Conservation (phyloP, 1,140 invertebrate species). For the Orussus abietinus region DNA sequence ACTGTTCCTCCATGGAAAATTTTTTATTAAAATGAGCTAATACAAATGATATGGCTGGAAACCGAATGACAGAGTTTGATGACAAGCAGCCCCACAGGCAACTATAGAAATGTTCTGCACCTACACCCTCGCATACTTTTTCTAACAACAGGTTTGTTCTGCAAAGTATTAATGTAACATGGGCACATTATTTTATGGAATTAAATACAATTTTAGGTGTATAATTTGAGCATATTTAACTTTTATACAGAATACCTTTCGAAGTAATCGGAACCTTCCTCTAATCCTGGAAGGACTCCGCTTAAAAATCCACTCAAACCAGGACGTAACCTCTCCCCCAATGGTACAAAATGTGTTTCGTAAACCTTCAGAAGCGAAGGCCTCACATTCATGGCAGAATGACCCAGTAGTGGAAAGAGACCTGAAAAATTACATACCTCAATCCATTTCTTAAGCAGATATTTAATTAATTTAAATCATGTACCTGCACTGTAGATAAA, state of each 20-base stretch:
- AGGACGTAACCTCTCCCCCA: conserved; percentile 76
- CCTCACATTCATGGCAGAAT: conserved; percentile 89
- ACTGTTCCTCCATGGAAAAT: conserved; percentile 77
- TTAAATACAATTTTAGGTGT: conserved; percentile 9
- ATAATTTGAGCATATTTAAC: conserved; percentile 6
- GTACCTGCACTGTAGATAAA: conserved; percentile 81
- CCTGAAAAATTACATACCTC: conserved; percentile 54
- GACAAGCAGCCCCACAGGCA: conserved; percentile 86
- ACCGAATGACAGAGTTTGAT: conserved; percentile 76
- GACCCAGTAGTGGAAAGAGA: conserved; percentile 82
- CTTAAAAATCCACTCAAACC: conserved; percentile 84
- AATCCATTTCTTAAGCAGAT: conserved; percentile 8
- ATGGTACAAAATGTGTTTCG: conserved; percentile 87
- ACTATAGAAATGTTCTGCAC: conserved; percentile 77
- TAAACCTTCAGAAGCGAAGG: conserved; percentile 81
- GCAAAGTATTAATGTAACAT: conserved; percentile 24
- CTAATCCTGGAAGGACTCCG: conserved; percentile 80
- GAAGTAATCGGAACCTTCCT: conserved; percentile 89
- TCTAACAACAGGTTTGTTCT: conserved; percentile 75
- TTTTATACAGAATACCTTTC: conserved; percentile 62
- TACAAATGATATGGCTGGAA: conserved; percentile 81
- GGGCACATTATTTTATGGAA: background rate
- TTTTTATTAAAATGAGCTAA: conserved; percentile 81
- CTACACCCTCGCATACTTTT: conserved; percentile 78
- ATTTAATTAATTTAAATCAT: conserved; percentile 1